Percentiles rank a stretch among this genome's conserved stretches.
phyloP scores from a whole-genome alignment of 2,888 invertebrate species.

The Neoascia interrupta region DNA sequence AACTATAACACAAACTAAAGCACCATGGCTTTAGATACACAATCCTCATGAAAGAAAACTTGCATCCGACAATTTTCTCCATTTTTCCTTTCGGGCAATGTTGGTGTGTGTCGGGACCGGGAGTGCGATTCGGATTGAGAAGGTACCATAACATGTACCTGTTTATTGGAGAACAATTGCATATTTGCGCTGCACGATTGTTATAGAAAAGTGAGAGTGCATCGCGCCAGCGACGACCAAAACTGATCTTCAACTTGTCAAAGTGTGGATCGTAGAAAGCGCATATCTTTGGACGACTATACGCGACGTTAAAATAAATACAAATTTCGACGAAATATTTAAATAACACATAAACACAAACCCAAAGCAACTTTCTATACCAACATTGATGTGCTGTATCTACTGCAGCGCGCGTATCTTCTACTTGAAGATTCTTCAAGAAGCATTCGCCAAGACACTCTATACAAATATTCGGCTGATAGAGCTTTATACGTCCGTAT shows the following conservation, averaged over 20 bases:
- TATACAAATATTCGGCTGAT: slow-evolving; percentile 3
- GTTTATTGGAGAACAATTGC: neutral
- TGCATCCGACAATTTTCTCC: slow-evolving; percentile 43
- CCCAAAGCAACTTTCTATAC: slow-evolving; percentile 61
- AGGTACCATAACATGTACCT: slow-evolving; percentile 10
- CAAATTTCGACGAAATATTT: slow-evolving; percentile 43
- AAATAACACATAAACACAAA: slow-evolving; percentile 52
- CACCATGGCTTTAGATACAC: slow-evolving; percentile 14
- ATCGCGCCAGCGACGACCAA: neutral
- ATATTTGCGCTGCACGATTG: neutral
- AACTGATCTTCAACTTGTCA: slow-evolving; percentile 35
- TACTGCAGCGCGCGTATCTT: too few relatives aligned
- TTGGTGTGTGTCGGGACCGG: slow-evolving; percentile 10
- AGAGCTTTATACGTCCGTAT: slow-evolving; percentile 21
- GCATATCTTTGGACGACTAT: too few relatives aligned
- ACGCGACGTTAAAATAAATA: too few relatives aligned
- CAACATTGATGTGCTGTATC: slow-evolving; percentile 2
- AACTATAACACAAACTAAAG: too few relatives aligned
- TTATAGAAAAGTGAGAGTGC: slow-evolving; percentile 41
- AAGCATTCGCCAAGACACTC: too few relatives aligned
- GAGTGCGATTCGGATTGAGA: slow-evolving; percentile 18
- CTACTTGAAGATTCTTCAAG: too few relatives aligned
- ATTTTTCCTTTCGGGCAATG: slow-evolving; percentile 38
- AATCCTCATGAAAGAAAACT: slow-evolving; percentile 48
- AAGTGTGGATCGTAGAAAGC: slow-evolving; percentile 50